Evolutionary conservation across 2,797 vertebrate genomes (phyloP).

Genomic region (Cryptoblepharus egeriae): DNA sequence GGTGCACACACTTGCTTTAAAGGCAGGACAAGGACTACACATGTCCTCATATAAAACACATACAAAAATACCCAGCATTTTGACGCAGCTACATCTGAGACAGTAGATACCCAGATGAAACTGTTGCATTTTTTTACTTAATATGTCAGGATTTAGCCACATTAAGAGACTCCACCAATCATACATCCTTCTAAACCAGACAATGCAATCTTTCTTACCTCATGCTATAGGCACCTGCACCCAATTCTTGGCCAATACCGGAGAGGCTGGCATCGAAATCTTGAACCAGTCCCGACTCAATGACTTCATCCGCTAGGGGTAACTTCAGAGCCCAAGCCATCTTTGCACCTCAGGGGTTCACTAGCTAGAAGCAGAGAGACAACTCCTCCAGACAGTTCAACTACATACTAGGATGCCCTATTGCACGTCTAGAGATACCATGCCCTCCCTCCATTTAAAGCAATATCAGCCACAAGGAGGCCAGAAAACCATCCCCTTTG

Average conservation of each 20-base stretch:
- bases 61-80: neutral
- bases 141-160: neutral
- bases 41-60: no score
- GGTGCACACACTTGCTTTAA: neutral
- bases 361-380: neutral
- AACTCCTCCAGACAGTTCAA: neutral
- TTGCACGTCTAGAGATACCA: neutral
- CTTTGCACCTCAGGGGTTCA: slow-evolving; percentile 19
- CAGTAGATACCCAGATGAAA: neutral
- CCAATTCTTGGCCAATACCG: slow-evolving; percentile 96
- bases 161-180: neutral
- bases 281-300: slow-evolving; percentile 96
- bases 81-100: neutral
- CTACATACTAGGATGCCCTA: neutral
- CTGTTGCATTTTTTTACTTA: neutral
- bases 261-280: slow-evolving; percentile 98
- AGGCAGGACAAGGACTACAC: neutral
- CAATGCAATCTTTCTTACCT: slow-evolving; percentile 79
- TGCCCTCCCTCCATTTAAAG: neutral
- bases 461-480: neutral
- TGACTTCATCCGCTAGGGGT: slow-evolving; percentile 95
- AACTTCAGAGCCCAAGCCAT: slow-evolving; percentile 98
- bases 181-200: neutral
- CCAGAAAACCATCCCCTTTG: neutral
- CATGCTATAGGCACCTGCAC: slow-evolving; percentile 98